A percentile compares a stretch with the other conserved stretches of the same genome.
Conservation (phyloP, 2,888 invertebrate species). For the Ichneumon xanthorius region DNA sequence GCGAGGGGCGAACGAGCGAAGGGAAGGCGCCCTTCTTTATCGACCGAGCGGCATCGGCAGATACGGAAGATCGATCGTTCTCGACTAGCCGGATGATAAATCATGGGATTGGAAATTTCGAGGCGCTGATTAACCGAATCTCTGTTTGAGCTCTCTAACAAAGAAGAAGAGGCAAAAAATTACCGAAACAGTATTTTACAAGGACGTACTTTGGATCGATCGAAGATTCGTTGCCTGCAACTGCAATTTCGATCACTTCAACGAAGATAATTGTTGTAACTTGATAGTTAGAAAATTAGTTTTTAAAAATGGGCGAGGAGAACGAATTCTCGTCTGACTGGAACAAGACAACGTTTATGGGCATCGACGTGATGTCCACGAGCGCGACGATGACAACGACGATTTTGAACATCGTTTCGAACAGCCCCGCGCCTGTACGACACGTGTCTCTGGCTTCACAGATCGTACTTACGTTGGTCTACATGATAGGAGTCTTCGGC, state of each 20-base stretch:
- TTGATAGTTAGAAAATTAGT: background rate
- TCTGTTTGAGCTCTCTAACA: background rate
- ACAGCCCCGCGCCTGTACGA: slow-evolving; percentile 62
- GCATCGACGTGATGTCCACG: slow-evolving; percentile 61
- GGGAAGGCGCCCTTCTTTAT: background rate
- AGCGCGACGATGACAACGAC: slow-evolving; percentile 59
- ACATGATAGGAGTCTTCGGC: slow-evolving; percentile 90
- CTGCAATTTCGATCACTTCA: background rate
- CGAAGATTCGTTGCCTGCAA: background rate
- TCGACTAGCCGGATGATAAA: background rate
- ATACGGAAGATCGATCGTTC: background rate
- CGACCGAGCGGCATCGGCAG: background rate
- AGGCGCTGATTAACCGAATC: background rate
- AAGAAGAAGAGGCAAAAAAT: background rate
- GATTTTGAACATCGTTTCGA: slow-evolving; percentile 37
- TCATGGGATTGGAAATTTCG: background rate
- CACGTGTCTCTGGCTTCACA: slow-evolving; percentile 78
- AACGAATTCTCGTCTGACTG: slow-evolving; percentile 55
- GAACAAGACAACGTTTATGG: slow-evolving; percentile 70
- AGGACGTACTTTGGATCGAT: background rate
- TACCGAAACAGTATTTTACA: background rate
- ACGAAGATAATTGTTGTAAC: background rate
- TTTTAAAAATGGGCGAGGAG: slow-evolving; percentile 60
- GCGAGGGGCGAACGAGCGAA: background rate
- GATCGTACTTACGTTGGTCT: slow-evolving; percentile 86